These are phyloP conservation scores for Aplysina aerophoba DNA, from an alignment of 37 sponge, comb jelly and placozoan species.

Conservation along the genomic window DNA sequence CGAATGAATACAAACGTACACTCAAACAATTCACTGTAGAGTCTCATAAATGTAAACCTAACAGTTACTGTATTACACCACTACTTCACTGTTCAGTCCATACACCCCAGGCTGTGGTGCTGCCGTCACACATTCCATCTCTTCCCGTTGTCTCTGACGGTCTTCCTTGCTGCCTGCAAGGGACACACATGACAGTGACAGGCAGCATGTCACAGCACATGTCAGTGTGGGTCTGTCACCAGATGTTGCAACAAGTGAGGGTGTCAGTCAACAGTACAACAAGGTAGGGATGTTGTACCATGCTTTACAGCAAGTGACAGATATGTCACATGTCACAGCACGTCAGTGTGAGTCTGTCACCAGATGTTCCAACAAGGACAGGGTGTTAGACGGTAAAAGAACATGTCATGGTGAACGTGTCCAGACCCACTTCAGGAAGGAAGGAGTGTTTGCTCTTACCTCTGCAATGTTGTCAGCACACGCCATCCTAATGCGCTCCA, in stretches of 20 bases:
- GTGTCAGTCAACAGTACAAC: too few relatives aligned
- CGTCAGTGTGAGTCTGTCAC: too few relatives aligned
- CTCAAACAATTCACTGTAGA: not conserved
- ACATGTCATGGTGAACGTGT: too few relatives aligned
- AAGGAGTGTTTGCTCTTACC: not conserved
- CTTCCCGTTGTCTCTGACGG: conserved; percentile 4
- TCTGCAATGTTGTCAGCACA: conserved; percentile 75
- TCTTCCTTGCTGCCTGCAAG: not conserved
- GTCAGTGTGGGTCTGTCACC: too few relatives aligned
- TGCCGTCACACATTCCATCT: not conserved
- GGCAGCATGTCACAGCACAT: not conserved
- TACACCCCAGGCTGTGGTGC: not conserved
- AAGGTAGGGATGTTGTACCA: too few relatives aligned
- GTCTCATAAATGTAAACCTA: too few relatives aligned
- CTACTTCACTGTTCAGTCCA: not conserved
- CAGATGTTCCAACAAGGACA: too few relatives aligned
- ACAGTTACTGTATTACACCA: not conserved
- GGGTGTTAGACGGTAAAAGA: too few relatives aligned
- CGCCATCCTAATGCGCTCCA: conserved; percentile 81
- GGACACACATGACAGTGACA: not conserved
- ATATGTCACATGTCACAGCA: not conserved
- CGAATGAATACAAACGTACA: not conserved
- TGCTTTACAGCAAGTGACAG: too few relatives aligned
- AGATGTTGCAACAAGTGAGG: too few relatives aligned
- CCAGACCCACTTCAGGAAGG: too few relatives aligned